A percentile compares a stretch with the other conserved stretches of the same genome.
Evolutionary conservation across 1,140 invertebrate species (phyloP).

Genomic region (Campoletis sonorensis): DNA sequence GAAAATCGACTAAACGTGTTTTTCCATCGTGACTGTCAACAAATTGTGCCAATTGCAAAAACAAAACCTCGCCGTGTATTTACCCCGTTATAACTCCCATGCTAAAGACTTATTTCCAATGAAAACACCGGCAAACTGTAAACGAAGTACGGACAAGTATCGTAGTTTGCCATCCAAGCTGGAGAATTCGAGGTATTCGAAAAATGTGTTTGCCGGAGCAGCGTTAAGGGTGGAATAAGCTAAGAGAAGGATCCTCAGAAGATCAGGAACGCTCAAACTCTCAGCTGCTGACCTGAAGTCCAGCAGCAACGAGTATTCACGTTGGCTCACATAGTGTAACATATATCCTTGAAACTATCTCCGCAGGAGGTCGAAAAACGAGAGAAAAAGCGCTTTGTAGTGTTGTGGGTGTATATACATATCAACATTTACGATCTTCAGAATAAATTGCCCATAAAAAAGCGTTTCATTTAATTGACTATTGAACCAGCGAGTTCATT

Average conservation of each 20-base stretch:
- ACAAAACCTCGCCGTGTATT: neutral
- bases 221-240: neutral
- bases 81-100: no score
- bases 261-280: neutral
- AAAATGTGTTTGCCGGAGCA: constrained; percentile 27
- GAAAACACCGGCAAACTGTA: constrained; percentile 26
- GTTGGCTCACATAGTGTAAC: neutral
- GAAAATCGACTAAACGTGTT: neutral
- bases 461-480: constrained; percentile 41
- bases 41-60: neutral
- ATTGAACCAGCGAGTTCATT: constrained; percentile 9
- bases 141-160: constrained; percentile 32
- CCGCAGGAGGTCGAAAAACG: neutral
- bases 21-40: neutral
- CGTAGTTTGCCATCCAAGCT: constrained; percentile 1
- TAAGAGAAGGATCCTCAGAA: neutral
- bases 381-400: neutral
- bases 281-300: neutral
- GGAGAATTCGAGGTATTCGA: constrained; percentile 33
- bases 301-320: constrained; percentile 2
- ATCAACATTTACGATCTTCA: neutral
- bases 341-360: neutral
- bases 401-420: neutral
- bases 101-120: constrained; percentile 10
- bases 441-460: constrained; percentile 41